These are phyloP conservation scores for Syrmaticus mikado DNA, from an alignment of 2,113 vertebrate species.

Conservation along the genomic window DNA sequence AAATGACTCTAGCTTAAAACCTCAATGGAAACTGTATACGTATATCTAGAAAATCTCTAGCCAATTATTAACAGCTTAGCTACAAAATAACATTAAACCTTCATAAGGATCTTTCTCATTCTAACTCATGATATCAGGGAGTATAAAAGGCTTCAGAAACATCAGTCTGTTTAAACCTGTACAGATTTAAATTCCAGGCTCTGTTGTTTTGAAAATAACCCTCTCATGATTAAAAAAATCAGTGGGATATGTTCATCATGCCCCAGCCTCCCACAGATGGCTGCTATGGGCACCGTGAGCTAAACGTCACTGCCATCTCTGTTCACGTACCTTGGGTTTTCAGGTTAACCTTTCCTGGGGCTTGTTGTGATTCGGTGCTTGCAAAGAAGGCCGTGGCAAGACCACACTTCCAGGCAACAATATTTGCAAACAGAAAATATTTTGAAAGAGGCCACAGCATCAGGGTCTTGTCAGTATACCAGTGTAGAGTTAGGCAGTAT, in stretches of 20 bases:
- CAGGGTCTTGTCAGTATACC: background rate
- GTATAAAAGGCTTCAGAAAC: background rate
- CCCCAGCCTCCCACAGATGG: constrained; percentile 38
- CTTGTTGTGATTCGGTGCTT: background rate
- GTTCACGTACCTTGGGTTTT: background rate
- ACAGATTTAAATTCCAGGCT: constrained; percentile 47
- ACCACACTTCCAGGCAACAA: background rate
- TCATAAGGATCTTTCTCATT: constrained; percentile 31
- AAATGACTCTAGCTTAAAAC: constrained; percentile 40
- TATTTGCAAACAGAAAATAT: background rate
- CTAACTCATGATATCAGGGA: constrained; percentile 27
- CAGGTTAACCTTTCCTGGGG: background rate
- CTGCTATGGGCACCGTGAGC: background rate
- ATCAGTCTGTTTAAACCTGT: constrained; percentile 10
- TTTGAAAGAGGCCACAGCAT: background rate
- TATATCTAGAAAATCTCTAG: constrained; percentile 7
- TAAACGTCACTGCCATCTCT: background rate
- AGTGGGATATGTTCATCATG: constrained; percentile 21
- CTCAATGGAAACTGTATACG: background rate
- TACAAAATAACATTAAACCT: constrained; percentile 44
- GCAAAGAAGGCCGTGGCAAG: background rate
- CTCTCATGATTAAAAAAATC: constrained; percentile 47
- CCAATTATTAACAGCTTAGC: constrained; percentile 53
- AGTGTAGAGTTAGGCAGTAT: accelerated
- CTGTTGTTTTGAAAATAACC: constrained; percentile 60